Conservation (phyloP, 2,888 invertebrate species). For the Nemotelus nigrinus region DNA sequence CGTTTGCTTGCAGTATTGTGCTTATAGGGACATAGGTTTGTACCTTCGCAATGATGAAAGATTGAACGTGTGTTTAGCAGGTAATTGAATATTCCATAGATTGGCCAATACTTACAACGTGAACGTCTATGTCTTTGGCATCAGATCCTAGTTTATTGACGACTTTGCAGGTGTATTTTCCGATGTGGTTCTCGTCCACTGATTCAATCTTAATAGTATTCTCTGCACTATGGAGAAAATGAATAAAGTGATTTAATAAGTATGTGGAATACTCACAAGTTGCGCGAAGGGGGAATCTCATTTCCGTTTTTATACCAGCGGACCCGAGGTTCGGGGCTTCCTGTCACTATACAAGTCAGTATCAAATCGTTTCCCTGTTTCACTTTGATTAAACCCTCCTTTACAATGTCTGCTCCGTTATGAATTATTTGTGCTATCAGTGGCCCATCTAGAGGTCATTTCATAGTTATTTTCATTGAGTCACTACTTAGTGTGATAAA, state of each 20-base stretch:
- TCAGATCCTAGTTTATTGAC: constrained; percentile 3
- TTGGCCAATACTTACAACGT: constrained; percentile 4
- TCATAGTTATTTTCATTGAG: not conserved
- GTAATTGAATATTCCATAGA: not conserved
- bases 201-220: not conserved
- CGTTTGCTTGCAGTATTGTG: constrained; percentile 1
- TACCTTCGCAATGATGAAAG: not conserved
- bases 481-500: not conserved
- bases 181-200: not conserved
- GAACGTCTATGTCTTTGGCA: constrained; percentile 1
- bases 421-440: not conserved
- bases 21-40: constrained; percentile 6
- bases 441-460: not conserved
- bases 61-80: not conserved
- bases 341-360: constrained; percentile 63
- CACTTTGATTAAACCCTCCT: not conserved
- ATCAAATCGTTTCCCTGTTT: constrained; percentile 1
- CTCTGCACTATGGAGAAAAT: not conserved
- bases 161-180: constrained; percentile 16
- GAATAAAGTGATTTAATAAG: not conserved
- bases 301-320: constrained; percentile 65
- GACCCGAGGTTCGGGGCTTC: constrained; percentile 64
- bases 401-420: not conserved
- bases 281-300: not conserved
- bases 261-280: constrained; percentile 1